phyloP scores from a whole-genome alignment of 2,888 invertebrate species.

The Cephus nigrinus region DNA sequence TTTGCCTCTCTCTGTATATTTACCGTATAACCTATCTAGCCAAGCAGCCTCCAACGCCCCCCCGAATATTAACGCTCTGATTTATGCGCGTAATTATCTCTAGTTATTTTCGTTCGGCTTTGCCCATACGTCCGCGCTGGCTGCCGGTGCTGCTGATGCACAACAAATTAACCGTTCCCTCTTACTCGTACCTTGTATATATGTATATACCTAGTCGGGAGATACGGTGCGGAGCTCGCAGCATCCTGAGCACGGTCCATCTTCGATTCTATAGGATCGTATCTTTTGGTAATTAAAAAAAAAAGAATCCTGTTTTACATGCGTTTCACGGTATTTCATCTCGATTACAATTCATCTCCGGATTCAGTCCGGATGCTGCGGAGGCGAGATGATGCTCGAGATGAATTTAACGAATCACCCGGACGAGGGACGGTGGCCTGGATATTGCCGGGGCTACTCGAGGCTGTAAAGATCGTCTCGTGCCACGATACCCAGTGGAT shows the following conservation, averaged over 20 bases:
- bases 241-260: no score
- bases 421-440: no score
- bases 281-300: no score
- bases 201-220: not conserved
- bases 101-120: slow-evolving; percentile 56
- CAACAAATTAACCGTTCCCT: slow-evolving; percentile 51
- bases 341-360: not conserved
- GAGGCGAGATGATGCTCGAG: no score
- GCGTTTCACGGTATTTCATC: no score
- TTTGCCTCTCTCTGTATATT: slow-evolving; percentile 34
- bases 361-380: not conserved
- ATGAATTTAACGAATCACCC: no score
- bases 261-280: no score
- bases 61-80: slow-evolving; percentile 65
- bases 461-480: no score
- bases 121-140: slow-evolving; percentile 18
- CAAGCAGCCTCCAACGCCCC: slow-evolving; percentile 60
- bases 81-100: slow-evolving; percentile 66
- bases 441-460: no score
- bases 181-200: slow-evolving; percentile 8
- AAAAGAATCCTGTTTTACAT: no score
- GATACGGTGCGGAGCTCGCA: no score
- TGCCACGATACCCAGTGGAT: no score
- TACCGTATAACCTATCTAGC: slow-evolving; percentile 35
- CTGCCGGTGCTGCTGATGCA: slow-evolving; percentile 52